phyloP scores from a whole-genome alignment of 2,797 vertebrate genomes.

The Sebastolobus alascanus region DNA sequence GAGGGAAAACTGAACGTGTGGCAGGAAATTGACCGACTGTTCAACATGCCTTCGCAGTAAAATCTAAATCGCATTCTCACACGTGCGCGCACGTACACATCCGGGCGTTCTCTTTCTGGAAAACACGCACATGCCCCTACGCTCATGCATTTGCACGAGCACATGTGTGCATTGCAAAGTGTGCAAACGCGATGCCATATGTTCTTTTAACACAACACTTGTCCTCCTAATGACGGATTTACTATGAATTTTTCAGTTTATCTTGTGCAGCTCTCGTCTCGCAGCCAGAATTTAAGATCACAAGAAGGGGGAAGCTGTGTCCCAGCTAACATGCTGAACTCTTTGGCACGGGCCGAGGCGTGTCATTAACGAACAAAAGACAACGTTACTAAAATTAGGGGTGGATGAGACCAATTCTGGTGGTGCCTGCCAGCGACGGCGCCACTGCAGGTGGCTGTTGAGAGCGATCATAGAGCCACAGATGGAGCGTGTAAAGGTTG shows the following conservation, averaged over 20 bases:
- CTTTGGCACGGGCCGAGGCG: background rate
- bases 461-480: slow-evolving; percentile 57
- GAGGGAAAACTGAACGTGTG: slow-evolving; percentile 59
- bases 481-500: slow-evolving; percentile 74
- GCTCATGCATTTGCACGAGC: background rate
- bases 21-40: slow-evolving; percentile 74
- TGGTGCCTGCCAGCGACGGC: slow-evolving; percentile 30
- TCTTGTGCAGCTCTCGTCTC: background rate
- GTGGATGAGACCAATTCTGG: background rate
- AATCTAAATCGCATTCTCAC: slow-evolving; percentile 56
- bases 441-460: slow-evolving; percentile 58
- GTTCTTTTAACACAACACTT: background rate
- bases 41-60: slow-evolving; percentile 72
- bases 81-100: slow-evolving; percentile 11
- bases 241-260: slow-evolving; percentile 16
- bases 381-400: slow-evolving; percentile 1
- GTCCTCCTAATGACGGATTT: background rate
- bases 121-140: background rate
- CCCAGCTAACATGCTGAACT: background rate
- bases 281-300: background rate
- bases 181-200: background rate
- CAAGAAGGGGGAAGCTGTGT: slow-evolving; percentile 1
- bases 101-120: background rate
- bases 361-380: slow-evolving; percentile 26
- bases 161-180: background rate